Evolutionary conservation across 2,797 vertebrate species (phyloP).

Genomic region (Cuniculus paca): DNA sequence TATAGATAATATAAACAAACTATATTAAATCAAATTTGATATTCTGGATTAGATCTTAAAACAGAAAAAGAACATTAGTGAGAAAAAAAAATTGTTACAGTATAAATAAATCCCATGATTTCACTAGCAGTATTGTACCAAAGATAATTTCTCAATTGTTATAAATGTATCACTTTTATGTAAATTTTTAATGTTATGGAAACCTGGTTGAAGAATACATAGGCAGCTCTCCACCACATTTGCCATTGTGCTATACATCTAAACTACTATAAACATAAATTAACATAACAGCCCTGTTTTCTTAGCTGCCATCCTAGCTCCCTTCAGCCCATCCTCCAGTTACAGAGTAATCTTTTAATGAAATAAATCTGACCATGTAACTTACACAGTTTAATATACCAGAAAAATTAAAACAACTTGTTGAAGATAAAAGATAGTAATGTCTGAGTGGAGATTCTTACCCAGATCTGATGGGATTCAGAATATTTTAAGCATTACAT

Average conservation of each 20-base stretch:
- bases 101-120: not conserved
- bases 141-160: not conserved
- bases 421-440: not conserved
- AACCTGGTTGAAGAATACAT: not conserved
- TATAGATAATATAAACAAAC: not conserved
- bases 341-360: constrained; percentile 10
- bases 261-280: not conserved
- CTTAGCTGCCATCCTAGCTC: not conserved
- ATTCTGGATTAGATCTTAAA: not conserved
- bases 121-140: not conserved
- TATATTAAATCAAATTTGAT: not conserved
- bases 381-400: not conserved
- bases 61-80: not conserved
- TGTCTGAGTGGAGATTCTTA: not conserved
- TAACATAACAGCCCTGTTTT: not conserved
- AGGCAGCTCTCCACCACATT: not conserved
- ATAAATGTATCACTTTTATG: not conserved
- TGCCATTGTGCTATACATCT: not conserved
- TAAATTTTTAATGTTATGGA: not conserved
- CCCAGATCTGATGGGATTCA: not conserved
- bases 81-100: not conserved
- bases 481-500: not conserved
- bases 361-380: not conserved
- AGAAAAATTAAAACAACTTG: not conserved
- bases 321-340: not conserved